Percentiles rank a stretch among this genome's conserved stretches.
phyloP scores from a whole-genome alignment of 2,113 vertebrate genomes.

The Heterotilapia buettikoferi region DNA sequence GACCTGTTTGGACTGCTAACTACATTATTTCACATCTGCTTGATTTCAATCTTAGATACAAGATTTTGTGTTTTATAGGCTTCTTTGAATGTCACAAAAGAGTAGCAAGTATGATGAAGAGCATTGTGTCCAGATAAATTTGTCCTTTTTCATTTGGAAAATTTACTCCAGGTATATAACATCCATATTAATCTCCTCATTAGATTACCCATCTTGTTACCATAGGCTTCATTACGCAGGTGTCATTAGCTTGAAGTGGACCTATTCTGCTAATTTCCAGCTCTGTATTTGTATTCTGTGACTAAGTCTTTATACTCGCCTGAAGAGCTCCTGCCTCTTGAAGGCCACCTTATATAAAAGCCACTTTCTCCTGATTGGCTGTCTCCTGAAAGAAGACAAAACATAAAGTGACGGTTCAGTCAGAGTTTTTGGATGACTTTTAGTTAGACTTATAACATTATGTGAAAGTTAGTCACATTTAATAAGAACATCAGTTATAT shows the following conservation, averaged over 20 bases:
- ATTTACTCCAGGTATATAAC: background rate
- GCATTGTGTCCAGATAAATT: background rate
- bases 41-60: background rate
- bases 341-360: background rate
- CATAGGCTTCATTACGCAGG: background rate
- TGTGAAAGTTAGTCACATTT: background rate
- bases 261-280: background rate
- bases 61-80: background rate
- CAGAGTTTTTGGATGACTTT: background rate
- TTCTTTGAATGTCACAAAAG: background rate
- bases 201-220: background rate
- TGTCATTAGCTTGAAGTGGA: background rate
- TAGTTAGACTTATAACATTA: background rate
- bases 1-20: background rate
- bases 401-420: background rate
- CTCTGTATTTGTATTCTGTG: background rate
- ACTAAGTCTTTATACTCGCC: background rate
- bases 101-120: background rate
- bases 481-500: background rate
- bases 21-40: background rate
- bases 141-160: background rate
- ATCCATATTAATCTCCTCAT: background rate
- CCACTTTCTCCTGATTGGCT: background rate
- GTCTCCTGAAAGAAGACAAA: background rate
- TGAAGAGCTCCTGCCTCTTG: background rate